phyloP scores from a whole-genome alignment of 2,113 vertebrate genomes.

The Micronycteris hirsuta region DNA sequence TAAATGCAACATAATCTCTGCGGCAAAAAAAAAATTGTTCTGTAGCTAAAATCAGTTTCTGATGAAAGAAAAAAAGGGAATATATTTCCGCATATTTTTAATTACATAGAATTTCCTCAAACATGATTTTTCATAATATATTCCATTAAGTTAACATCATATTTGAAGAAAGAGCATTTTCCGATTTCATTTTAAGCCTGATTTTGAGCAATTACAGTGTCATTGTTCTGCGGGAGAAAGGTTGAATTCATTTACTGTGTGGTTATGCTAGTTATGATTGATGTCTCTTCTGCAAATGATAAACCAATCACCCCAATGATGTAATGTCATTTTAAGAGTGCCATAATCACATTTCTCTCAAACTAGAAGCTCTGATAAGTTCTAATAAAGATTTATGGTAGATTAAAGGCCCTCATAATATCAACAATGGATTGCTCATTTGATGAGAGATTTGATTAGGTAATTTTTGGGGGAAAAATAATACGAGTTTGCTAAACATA shows the following conservation, averaged over 20 bases:
- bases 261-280: constrained; percentile 98
- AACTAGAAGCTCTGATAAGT: constrained; percentile 95
- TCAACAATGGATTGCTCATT: constrained; percentile 98
- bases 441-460: constrained; percentile 94
- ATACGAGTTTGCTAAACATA: constrained; percentile 87
- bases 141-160: constrained; percentile 86
- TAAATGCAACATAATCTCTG: constrained; percentile 80
- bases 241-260: constrained; percentile 96
- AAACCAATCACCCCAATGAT: constrained; percentile 99
- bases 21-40: constrained; percentile 72
- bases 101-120: constrained; percentile 84
- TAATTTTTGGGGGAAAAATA: constrained; percentile 80
- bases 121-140: constrained; percentile 87
- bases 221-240: constrained; percentile 88
- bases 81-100: constrained; percentile 84
- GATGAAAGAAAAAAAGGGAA: constrained; percentile 80
- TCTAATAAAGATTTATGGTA: constrained; percentile 99
- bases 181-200: constrained; percentile 85
- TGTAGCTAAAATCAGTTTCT: constrained; percentile 76
- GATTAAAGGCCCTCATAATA: constrained; percentile 96
- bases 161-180: constrained; percentile 86
- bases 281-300: constrained; percentile 97
- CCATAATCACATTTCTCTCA: constrained; percentile 98
- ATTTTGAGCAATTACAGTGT: constrained; percentile 95
- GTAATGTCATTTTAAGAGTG: constrained; percentile 99